These are phyloP conservation scores for Scophthalmus maximus DNA, from an alignment of 2,113 vertebrate species.

Conservation along the genomic window DNA sequence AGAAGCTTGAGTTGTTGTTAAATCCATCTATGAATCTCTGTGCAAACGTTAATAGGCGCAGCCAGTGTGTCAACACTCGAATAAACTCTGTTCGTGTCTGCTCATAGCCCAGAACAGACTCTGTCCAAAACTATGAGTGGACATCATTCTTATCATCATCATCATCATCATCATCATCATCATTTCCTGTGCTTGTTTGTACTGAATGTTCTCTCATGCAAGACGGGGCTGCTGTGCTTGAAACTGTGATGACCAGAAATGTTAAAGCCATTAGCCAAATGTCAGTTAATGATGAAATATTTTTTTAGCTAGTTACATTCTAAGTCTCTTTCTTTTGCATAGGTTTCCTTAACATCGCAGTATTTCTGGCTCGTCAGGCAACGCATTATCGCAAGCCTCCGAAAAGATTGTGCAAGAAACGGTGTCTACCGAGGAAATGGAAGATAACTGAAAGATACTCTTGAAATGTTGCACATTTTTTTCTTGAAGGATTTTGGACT, in stretches of 20 bases:
- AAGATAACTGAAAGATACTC: too few relatives aligned
- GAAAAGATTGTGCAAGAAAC: too few relatives aligned
- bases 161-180: slow-evolving; percentile 44
- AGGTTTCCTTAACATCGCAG: too few relatives aligned
- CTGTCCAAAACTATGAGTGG: slow-evolving; percentile 36
- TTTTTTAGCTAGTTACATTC: too few relatives aligned
- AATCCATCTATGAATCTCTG: background rate
- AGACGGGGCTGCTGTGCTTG: slow-evolving; percentile 15
- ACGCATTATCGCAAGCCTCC: too few relatives aligned
- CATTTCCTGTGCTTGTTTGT: slow-evolving; percentile 81
- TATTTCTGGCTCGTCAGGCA: too few relatives aligned
- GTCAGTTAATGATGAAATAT: slow-evolving; percentile 14
- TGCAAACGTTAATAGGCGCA: background rate
- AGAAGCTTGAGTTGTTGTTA: background rate
- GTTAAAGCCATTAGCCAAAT: slow-evolving; percentile 15
- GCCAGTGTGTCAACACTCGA: background rate
- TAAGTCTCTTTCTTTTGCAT: too few relatives aligned
- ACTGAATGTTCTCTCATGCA: slow-evolving; percentile 24
- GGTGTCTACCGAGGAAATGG: too few relatives aligned
- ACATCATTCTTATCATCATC: slow-evolving; percentile 28
- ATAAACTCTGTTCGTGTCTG: background rate
- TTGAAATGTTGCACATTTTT: background rate
- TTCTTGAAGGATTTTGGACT: too few relatives aligned
- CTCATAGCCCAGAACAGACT: slow-evolving; percentile 1
- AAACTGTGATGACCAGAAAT: slow-evolving; percentile 29